phyloP scores from a whole-genome alignment of 1,140 invertebrate species.

The Drosophila chauvacae region DNA sequence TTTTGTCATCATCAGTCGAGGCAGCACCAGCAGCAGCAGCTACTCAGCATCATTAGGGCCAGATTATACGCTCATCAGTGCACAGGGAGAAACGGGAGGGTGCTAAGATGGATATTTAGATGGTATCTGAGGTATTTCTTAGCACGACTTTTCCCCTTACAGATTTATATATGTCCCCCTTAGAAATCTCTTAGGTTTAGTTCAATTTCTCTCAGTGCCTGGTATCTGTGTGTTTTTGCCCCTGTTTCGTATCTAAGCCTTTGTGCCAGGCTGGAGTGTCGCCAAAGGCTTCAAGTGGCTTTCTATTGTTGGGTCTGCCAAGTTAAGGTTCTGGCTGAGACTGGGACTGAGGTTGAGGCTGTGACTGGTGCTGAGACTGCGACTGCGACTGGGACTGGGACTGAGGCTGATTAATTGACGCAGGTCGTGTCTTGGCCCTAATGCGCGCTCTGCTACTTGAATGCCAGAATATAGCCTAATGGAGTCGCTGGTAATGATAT shows the following conservation, averaged over 20 bases:
- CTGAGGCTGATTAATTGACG: slow-evolving; percentile 50
- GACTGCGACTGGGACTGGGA: background rate
- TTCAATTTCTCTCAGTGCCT: background rate
- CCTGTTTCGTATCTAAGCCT: slow-evolving; percentile 24
- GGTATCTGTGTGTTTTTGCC: slow-evolving; percentile 12
- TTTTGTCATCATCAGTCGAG: slow-evolving; percentile 73
- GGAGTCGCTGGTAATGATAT: slow-evolving; percentile 30
- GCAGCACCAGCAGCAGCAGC: slow-evolving; percentile 30
- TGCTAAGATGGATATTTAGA: too few species aligned
- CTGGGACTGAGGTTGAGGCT: background rate
- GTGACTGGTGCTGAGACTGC: slow-evolving; percentile 10
- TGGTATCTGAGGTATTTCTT: background rate
- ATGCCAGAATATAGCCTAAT: slow-evolving; percentile 10
- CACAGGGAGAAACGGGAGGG: background rate
- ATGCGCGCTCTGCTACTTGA: slow-evolving; percentile 32
- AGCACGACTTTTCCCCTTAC: too few species aligned
- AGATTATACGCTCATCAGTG: slow-evolving; percentile 63
- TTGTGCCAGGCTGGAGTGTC: slow-evolving; percentile 47
- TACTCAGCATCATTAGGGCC: slow-evolving; percentile 65
- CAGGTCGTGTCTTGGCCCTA: slow-evolving; percentile 28
- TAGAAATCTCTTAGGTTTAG: background rate
- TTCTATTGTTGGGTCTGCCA: slow-evolving; percentile 39
- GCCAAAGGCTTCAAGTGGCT: slow-evolving; percentile 58
- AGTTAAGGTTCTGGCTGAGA: background rate
- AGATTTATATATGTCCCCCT: background rate